These are phyloP conservation scores for Ornithoptera alexandrae DNA, from an alignment of 2,888 invertebrate genomes.

Conservation along the genomic window DNA sequence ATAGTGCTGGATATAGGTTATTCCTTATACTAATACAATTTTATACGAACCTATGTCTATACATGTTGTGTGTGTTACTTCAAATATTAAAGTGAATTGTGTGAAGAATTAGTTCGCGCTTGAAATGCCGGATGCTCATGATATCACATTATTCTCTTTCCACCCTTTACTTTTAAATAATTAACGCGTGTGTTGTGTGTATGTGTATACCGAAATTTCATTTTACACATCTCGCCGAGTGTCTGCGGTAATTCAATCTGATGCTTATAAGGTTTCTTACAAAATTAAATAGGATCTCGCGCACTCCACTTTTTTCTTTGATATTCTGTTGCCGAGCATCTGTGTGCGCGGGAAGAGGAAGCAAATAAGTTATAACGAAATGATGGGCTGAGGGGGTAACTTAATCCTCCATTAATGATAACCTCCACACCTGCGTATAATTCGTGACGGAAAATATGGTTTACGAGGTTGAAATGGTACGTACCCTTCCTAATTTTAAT, in stretches of 20 bases:
- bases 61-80: too few relatives aligned
- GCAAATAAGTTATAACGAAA: conserved; percentile 35
- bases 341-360: conserved; percentile 36
- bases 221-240: conserved; percentile 20
- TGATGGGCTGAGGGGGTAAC: conserved; percentile 50
- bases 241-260: conserved; percentile 34
- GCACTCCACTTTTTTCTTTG: conserved; percentile 34
- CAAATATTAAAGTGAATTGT: too few relatives aligned
- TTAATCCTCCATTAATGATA: conserved; percentile 67
- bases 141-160: neutral
- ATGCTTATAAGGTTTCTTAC: conserved; percentile 48
- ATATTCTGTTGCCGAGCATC: conserved; percentile 42
- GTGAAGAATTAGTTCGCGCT: too few relatives aligned
- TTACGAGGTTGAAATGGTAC: conserved; percentile 48
- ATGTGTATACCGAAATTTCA: conserved; percentile 17
- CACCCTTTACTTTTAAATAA: neutral
- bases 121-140: neutral
- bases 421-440: conserved; percentile 66
- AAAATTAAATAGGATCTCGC: conserved; percentile 37
- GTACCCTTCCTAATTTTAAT: conserved; percentile 15
- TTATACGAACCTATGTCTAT: too few relatives aligned
- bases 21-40: too few relatives aligned
- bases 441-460: conserved; percentile 58
- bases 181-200: neutral
- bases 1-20: too few relatives aligned